These are phyloP conservation scores for Athetis lepigone DNA, from an alignment of 2,888 invertebrate species.

Conservation along the genomic window DNA sequence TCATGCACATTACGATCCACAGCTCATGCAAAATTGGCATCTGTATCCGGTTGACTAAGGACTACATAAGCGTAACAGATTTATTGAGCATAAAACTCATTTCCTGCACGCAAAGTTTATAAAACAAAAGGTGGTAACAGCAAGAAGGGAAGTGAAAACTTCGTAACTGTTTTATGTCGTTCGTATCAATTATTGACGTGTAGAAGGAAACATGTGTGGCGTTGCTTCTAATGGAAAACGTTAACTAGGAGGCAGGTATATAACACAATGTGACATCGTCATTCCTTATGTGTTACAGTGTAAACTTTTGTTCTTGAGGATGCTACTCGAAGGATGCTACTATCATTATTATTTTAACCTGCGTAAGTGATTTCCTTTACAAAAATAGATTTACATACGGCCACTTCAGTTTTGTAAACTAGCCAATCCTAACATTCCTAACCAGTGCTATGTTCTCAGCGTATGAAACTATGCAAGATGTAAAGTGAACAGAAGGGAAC, in stretches of 20 bases:
- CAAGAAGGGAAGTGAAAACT: slow-evolving; percentile 53
- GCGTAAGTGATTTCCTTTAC: slow-evolving; percentile 26
- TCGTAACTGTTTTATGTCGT: slow-evolving; percentile 59
- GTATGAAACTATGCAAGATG: slow-evolving; percentile 16
- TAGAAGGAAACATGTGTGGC: slow-evolving; percentile 43
- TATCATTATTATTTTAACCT: neutral
- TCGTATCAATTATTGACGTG: slow-evolving; percentile 62
- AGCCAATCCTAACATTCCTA: slow-evolving; percentile 26
- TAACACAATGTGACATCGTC: slow-evolving; percentile 12
- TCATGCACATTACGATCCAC: slow-evolving; percentile 33
- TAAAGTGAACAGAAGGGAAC: slow-evolving; percentile 21
- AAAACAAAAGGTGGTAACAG: slow-evolving; percentile 63
- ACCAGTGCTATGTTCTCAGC: slow-evolving; percentile 16
- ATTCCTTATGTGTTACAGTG: slow-evolving; percentile 37
- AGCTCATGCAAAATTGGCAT: slow-evolving; percentile 46
- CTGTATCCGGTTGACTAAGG: slow-evolving; percentile 35
- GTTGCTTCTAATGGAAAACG: slow-evolving; percentile 17
- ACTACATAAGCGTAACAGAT: slow-evolving; percentile 42
- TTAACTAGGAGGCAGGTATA: slow-evolving; percentile 24
- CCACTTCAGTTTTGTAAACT: slow-evolving; percentile 14
- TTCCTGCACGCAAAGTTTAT: slow-evolving; percentile 59
- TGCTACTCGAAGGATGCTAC: no score
- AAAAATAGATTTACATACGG: slow-evolving; percentile 13
- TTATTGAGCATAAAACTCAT: slow-evolving; percentile 53
- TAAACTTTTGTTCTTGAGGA: slow-evolving; percentile 45